phyloP scores from a whole-genome alignment of 2,888 invertebrate species.

The Chrysopilus asiliformis region DNA sequence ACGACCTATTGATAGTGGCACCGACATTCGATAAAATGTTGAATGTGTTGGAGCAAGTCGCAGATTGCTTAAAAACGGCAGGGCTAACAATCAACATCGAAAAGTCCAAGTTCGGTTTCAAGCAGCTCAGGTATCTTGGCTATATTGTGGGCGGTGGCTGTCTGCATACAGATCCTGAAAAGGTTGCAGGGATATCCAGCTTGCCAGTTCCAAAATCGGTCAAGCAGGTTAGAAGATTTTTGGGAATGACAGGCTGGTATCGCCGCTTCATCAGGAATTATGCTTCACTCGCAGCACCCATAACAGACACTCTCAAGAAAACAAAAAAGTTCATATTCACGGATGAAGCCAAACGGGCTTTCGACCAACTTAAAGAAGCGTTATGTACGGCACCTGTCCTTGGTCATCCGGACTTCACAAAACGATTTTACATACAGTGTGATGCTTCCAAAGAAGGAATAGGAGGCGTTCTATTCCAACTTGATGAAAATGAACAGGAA shows the following conservation, averaged over 20 bases:
- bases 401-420: not conserved
- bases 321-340: not conserved
- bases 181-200: constrained; percentile 2
- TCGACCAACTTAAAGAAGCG: not conserved
- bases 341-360: not conserved
- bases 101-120: no score
- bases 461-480: constrained; percentile 1
- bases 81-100: no score
- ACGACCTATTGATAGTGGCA: no score
- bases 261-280: not conserved
- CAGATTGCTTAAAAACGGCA: no score
- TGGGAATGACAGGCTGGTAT: constrained; percentile 3
- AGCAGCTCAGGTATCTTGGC: no score
- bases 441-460: constrained; percentile 7
- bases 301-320: constrained; percentile 1
- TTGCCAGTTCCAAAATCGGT: not conserved
- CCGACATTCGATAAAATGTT: no score
- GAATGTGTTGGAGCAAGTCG: no score
- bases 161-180: constrained; percentile 2
- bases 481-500: not conserved
- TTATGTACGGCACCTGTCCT: not conserved
- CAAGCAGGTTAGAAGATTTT: not conserved
- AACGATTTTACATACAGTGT: not conserved
- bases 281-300: not conserved
- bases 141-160: constrained; percentile 3